These are phyloP conservation scores for Apamea anceps DNA, from an alignment of 2,888 invertebrate genomes.

Conservation along the genomic window DNA sequence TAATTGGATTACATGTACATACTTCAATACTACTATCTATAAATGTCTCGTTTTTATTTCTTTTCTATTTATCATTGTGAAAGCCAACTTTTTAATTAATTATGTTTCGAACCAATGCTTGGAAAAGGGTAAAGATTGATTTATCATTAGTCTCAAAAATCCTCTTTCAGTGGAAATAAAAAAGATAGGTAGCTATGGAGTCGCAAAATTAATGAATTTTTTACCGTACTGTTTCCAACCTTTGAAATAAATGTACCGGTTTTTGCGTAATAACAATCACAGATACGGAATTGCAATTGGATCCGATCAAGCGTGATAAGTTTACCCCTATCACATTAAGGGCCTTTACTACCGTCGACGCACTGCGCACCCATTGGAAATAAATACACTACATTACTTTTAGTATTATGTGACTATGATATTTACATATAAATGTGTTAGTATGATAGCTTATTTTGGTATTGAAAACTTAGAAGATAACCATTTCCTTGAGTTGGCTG, in stretches of 20 bases:
- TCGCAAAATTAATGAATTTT: background rate
- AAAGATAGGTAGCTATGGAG: background rate
- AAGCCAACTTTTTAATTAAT: background rate
- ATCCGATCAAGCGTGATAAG: conserved; percentile 50
- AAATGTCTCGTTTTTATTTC: background rate
- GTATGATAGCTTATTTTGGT: conserved; percentile 40
- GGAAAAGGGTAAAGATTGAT: background rate
- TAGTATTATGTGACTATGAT: conserved; percentile 39
- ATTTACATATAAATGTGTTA: conserved; percentile 50
- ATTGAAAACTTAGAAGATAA: conserved; percentile 17
- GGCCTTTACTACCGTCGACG: conserved; percentile 24
- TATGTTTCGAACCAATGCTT: background rate
- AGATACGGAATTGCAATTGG: conserved; percentile 43
- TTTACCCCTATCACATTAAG: conserved; percentile 47
- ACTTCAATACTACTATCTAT: conserved; percentile 31
- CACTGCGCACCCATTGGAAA: conserved; percentile 38
- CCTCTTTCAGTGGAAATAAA: background rate
- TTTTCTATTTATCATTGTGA: background rate
- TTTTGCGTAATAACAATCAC: conserved; percentile 33
- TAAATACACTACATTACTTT: conserved; percentile 54
- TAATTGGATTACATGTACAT: conserved; percentile 70
- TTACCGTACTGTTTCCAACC: background rate
- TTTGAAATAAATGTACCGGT: background rate
- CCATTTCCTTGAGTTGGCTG: conserved; percentile 20
- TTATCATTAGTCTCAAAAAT: background rate